These are phyloP conservation scores for Paratrypauchen microcephalus DNA, from an alignment of 2,797 vertebrate genomes.

Conservation along the genomic window DNA sequence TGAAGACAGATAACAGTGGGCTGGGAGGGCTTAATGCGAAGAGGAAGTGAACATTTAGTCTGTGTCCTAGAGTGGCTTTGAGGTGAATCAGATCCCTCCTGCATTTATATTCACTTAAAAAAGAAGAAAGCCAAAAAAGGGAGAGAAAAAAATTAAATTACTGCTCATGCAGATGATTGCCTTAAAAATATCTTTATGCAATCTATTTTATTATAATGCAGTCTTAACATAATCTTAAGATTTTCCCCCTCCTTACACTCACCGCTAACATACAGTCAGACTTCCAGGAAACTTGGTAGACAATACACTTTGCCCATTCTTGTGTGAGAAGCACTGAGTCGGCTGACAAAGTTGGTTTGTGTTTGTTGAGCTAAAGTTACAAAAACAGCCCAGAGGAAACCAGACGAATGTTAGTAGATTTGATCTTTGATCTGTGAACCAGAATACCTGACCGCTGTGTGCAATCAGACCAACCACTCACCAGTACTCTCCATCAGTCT, in stretches of 20 bases:
- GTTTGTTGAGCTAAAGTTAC: slow-evolving; percentile 42
- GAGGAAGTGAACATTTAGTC: slow-evolving; percentile 60
- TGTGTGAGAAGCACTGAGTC: not conserved
- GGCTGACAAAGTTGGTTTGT: slow-evolving; percentile 22
- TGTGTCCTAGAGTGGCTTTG: slow-evolving; percentile 41
- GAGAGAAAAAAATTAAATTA: no score
- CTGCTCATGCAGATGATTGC: no score
- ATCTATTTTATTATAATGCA: no score
- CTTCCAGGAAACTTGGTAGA: slow-evolving; percentile 37
- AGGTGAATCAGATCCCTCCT: slow-evolving; percentile 26
- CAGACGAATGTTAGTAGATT: slow-evolving; percentile 50
- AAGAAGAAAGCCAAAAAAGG: not conserved
- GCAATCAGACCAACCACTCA: slow-evolving; percentile 38
- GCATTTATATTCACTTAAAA: not conserved
- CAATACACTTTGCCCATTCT: slow-evolving; percentile 21
- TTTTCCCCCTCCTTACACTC: slow-evolving; percentile 9
- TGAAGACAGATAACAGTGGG: slow-evolving; percentile 51
- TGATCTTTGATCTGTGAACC: slow-evolving; percentile 53
- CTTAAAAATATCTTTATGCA: no score
- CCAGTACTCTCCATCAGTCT: slow-evolving; percentile 28
- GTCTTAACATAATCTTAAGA: not conserved
- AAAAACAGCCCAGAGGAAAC: slow-evolving; percentile 26
- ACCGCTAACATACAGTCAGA: slow-evolving; percentile 22
- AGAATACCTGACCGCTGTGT: slow-evolving; percentile 49
- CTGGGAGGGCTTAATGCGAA: slow-evolving; percentile 53